phyloP scores from a whole-genome alignment of 1,140 invertebrate genomes.

The Aporrectodea caliginosa region DNA sequence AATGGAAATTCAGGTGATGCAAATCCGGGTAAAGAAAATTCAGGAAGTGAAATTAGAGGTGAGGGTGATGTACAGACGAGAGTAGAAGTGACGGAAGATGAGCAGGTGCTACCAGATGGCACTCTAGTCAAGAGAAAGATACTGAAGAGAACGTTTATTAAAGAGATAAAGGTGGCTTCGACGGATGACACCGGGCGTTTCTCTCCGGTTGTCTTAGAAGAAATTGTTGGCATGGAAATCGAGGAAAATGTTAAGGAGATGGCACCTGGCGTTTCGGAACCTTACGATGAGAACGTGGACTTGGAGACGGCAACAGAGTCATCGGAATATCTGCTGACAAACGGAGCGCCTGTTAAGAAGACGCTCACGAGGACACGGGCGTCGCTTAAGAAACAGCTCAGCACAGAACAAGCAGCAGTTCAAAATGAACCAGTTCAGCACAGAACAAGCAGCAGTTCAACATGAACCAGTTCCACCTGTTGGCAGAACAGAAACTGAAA shows the following conservation, averaged over 20 bases:
- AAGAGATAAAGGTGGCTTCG: neutral
- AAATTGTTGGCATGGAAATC: neutral
- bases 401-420: too few relatives aligned
- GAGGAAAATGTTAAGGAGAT: slow-evolving; percentile 24
- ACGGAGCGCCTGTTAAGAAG: neutral
- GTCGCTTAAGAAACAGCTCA: neutral
- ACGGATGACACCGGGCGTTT: neutral
- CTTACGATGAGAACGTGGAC: neutral
- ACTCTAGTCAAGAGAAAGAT: neutral
- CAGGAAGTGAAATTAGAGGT: neutral
- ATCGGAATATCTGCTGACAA: neutral
- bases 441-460: too few relatives aligned
- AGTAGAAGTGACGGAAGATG: neutral
- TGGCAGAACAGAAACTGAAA: too few relatives aligned
- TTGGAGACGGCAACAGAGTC: neutral
- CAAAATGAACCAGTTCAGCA: too few relatives aligned
- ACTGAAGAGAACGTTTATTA: neutral
- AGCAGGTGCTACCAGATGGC: neutral
- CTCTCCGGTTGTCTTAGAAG: neutral
- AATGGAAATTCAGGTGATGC: neutral
- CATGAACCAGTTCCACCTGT: too few relatives aligned
- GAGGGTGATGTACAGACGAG: neutral
- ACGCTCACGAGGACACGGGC: neutral
- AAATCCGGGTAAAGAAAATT: neutral
- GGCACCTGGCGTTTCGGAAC: slow-evolving; percentile 12